Conservation (phyloP, 2,113 vertebrate genomes). For the Rhodinocichla rosea region DNA sequence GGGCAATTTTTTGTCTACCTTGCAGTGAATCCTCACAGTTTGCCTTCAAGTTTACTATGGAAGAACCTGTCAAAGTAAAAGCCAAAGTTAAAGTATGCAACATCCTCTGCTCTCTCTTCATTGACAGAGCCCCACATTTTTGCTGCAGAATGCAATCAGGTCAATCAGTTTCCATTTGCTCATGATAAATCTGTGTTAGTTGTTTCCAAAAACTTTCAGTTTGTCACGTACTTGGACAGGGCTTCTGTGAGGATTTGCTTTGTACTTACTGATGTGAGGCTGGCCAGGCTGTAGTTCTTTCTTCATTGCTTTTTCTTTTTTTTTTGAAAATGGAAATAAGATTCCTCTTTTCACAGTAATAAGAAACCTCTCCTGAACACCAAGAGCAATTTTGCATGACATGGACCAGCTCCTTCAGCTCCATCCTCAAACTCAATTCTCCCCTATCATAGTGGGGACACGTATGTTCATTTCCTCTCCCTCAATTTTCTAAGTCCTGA, state of each 20-base stretch:
- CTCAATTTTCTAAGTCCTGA: neutral
- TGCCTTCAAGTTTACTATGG: neutral
- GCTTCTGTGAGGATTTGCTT: neutral
- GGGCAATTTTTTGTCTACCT: neutral
- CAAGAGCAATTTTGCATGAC: neutral
- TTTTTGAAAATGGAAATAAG: neutral
- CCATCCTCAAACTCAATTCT: neutral
- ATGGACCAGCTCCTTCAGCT: neutral
- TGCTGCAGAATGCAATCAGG: neutral
- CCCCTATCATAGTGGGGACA: neutral
- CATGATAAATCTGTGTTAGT: neutral
- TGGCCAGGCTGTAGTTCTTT: neutral
- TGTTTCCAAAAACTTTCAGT: neutral
- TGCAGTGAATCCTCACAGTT: neutral
- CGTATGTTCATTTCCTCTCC: neutral
- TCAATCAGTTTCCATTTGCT: neutral
- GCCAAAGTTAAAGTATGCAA: neutral
- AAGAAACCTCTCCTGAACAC: neutral
- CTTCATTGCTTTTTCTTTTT: neutral
- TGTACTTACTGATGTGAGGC: neutral
- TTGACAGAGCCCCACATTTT: neutral
- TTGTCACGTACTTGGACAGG: neutral
- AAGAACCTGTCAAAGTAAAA: neutral
- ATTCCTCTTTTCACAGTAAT: neutral
- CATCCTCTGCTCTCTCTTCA: neutral